Conservation (phyloP, 1,140 invertebrate species). For the Drosophila athabasca region DNA sequence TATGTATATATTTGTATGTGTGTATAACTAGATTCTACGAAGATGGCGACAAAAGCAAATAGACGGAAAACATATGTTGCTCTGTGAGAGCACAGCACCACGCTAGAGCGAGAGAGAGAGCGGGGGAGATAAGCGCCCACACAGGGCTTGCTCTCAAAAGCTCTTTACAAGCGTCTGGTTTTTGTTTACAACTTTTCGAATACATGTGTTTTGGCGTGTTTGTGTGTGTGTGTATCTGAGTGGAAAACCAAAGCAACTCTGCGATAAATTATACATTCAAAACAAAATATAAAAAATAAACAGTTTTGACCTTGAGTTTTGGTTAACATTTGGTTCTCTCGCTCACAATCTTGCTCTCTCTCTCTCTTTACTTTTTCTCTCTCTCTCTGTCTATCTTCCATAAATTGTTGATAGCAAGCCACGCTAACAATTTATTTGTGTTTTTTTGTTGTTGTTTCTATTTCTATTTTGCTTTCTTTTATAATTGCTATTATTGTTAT, state of each 20-base stretch:
- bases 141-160: conserved; percentile 54
- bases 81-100: conserved; percentile 32
- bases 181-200: conserved; percentile 70
- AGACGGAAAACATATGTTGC: conserved; percentile 77
- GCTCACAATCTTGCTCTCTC: conserved; percentile 12
- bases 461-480: conserved; percentile 42
- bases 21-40: conserved; percentile 54
- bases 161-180: conserved; percentile 67
- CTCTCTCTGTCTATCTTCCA: conserved; percentile 4
- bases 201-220: conserved; percentile 3
- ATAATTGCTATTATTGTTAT: conserved; percentile 53
- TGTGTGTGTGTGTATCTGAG: conserved; percentile 28
- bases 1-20: conserved; percentile 15
- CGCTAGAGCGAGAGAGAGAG: conserved; percentile 1
- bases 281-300: conserved; percentile 84
- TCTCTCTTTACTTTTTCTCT: conserved; percentile 5
- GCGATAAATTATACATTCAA: conserved; percentile 83
- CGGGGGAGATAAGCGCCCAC: conserved; percentile 9
- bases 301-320: conserved; percentile 80
- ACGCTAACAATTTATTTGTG: conserved; percentile 25
- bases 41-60: conserved; percentile 79
- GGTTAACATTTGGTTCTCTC: conserved; percentile 57
- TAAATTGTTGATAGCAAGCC: conserved; percentile 53
- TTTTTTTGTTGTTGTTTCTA: conserved; percentile 14
- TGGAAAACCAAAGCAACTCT: conserved; percentile 76